Percentiles rank a stretch among this genome's conserved stretches.
These are phyloP conservation scores for Oryzias sinensis DNA, from an alignment of 2,797 vertebrate genomes.

Conservation along the genomic window DNA sequence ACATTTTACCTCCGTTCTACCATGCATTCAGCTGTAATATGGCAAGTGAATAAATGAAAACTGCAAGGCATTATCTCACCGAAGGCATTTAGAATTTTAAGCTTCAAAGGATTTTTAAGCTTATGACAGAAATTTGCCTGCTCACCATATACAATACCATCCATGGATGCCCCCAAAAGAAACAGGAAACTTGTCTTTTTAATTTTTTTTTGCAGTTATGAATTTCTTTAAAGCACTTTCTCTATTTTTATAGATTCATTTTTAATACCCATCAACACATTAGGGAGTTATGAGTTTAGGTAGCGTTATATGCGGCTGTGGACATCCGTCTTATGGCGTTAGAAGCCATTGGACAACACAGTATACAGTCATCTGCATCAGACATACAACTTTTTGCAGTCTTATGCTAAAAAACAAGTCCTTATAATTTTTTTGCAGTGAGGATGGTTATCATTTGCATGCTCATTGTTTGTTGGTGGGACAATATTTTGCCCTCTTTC, in stretches of 20 bases:
- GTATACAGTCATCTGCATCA: conserved; percentile 18
- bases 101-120: conserved; percentile 30
- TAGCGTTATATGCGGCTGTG: conserved; percentile 7
- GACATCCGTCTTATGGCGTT: conserved; percentile 12
- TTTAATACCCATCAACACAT: conserved; percentile 30
- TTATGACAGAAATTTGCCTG: conserved; percentile 22
- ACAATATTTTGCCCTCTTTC: too few relatives aligned
- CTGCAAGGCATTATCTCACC: conserved; percentile 26
- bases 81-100: conserved; percentile 33
- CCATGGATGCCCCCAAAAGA: conserved; percentile 35
- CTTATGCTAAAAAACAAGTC: not conserved
- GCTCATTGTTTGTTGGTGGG: too few relatives aligned
- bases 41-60: conserved; percentile 27
- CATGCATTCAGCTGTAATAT: conserved; percentile 19
- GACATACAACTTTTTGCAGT: not conserved
- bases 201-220: conserved; percentile 11
- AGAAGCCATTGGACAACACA: conserved; percentile 20
- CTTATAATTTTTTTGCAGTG: not conserved
- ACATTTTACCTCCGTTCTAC: conserved; percentile 28
- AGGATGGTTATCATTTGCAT: not conserved
- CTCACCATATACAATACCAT: conserved; percentile 36
- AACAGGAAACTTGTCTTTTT: conserved; percentile 9
- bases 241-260: conserved; percentile 25
- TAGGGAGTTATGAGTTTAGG: conserved; percentile 34
- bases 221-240: conserved; percentile 24